Evolutionary conservation across 2,113 vertebrate genomes (phyloP), one percentile per base, ranked within the genome.

Genomic region (Entomyzon cyanotis): DNA sequence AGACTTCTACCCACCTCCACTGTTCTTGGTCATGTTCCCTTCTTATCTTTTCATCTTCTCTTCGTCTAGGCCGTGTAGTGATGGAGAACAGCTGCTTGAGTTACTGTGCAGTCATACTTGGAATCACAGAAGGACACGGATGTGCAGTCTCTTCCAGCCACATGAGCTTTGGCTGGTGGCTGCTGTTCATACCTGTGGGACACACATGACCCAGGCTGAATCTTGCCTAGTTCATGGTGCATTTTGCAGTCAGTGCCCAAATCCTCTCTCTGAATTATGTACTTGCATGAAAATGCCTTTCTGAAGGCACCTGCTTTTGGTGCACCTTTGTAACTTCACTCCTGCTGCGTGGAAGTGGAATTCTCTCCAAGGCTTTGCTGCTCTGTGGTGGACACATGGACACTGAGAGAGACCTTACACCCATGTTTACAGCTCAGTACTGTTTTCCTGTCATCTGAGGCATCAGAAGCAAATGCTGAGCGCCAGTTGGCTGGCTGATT

Each of bases 31-130:
- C 79, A 5, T 2, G 11, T 58, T 39, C 33, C 13, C 23, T 71
- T 67, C 56, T 68, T 41, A 7, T 16, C 42, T 77, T 35, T 41
- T 35, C 1, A 1, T 56, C 27, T 3, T 56, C 3, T 56, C 21
- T 35, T 53, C 0, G 0, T 47, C 4, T 16, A 62, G 44, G 37
- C 50, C 50, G 9, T 15, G 37, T 2, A 1, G 14, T 47, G 64
- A 10, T 69, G 41, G 65, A 52, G 33, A 69, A 3, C 30, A 77
- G 10, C 30, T 89, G n/a, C 23, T 30, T 16, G 14, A 2, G 27
- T 25, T 47, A 33, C 41, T 31, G 27, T 74, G 65, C 7, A 35
- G 27, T 30, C 44, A 6, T 17, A 17, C 23, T 3, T 16, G 44
- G 23, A 47, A 16, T 35, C 27, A 19, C 15, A 58, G 69, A 11